Conservation (phyloP, 2,888 invertebrate genomes). For the Caenorhabditis afra region DNA sequence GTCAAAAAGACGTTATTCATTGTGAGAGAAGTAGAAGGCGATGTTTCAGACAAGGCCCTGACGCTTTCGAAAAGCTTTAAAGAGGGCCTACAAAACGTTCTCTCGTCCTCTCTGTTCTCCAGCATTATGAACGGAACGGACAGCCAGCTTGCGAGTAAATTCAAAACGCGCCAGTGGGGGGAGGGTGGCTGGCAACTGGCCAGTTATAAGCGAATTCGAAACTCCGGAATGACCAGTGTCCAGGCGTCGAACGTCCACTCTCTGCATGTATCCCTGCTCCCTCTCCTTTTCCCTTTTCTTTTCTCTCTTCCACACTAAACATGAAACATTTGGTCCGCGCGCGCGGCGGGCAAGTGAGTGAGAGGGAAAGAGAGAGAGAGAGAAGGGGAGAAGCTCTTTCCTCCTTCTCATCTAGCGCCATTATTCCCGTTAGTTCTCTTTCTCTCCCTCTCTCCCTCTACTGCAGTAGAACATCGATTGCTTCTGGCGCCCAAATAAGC, state of each 20-base stretch:
- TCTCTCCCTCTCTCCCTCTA: slow-evolving; percentile 27
- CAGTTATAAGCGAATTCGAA: slow-evolving; percentile 52
- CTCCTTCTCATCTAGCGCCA: slow-evolving; percentile 41
- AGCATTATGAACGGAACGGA: neutral
- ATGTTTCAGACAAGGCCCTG: slow-evolving; percentile 4
- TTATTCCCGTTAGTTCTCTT: slow-evolving; percentile 42
- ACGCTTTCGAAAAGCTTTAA: neutral
- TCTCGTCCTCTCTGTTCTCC: too few relatives aligned
- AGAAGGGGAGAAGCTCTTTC: slow-evolving; percentile 23
- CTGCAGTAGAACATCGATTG: slow-evolving; percentile 49
- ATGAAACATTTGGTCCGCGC: slow-evolving; percentile 55
- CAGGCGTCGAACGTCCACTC: slow-evolving; percentile 33
- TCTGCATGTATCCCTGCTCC: slow-evolving; percentile 22
- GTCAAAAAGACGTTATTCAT: slow-evolving; percentile 8
- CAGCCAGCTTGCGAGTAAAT: slow-evolving; percentile 9
- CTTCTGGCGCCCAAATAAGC: slow-evolving; percentile 35
- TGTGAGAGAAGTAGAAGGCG: slow-evolving; percentile 10
- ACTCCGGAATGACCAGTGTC: slow-evolving; percentile 43
- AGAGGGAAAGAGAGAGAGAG: slow-evolving; percentile 14
- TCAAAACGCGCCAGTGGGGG: slow-evolving; percentile 16
- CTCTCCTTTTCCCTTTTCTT: slow-evolving; percentile 4
- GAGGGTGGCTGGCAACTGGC: slow-evolving; percentile 21
- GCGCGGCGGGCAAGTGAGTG: slow-evolving; percentile 26
- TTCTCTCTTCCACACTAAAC: slow-evolving; percentile 19
- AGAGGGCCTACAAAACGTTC: too few relatives aligned